Percentiles rank a stretch among this genome's conserved stretches.
These are phyloP conservation scores for Daubentonia madagascariensis DNA, from an alignment of 2,113 vertebrate species.

Conservation along the genomic window DNA sequence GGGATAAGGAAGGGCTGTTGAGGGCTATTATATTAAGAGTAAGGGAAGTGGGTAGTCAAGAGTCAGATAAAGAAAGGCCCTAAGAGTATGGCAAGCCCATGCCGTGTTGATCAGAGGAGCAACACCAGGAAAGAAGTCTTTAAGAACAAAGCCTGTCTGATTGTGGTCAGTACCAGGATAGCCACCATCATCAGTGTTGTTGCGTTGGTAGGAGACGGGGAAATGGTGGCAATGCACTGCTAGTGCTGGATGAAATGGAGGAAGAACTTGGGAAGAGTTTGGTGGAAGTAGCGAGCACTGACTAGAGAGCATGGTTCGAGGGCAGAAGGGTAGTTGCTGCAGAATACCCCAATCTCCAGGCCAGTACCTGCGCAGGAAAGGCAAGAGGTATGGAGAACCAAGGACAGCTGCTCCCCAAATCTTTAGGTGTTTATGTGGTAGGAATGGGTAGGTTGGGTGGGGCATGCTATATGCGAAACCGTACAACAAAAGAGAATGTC, in stretches of 20 bases:
- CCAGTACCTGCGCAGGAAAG: neutral
- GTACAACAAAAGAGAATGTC: neutral
- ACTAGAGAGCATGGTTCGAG: no score
- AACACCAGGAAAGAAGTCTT: neutral
- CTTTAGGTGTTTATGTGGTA: neutral
- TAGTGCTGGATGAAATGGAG: neutral
- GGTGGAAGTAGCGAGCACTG: neutral
- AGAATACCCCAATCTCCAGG: neutral
- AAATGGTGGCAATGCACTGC: neutral
- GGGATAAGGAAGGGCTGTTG: neutral
- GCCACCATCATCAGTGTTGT: fast-evolving
- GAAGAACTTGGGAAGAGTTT: neutral
- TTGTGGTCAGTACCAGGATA: neutral
- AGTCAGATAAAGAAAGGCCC: neutral
- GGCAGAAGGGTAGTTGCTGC: neutral
- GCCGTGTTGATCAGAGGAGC: neutral
- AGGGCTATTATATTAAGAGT: no score
- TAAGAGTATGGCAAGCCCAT: neutral
- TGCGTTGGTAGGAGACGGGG: neutral
- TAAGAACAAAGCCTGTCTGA: neutral
- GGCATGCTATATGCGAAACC: neutral
- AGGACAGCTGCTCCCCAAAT: neutral
- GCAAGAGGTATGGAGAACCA: neutral
- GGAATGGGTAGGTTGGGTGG: neutral
- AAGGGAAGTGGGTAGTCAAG: neutral